These are phyloP conservation scores for Mythimna ferrago DNA, from an alignment of 2,888 invertebrate species.

Conservation along the genomic window DNA sequence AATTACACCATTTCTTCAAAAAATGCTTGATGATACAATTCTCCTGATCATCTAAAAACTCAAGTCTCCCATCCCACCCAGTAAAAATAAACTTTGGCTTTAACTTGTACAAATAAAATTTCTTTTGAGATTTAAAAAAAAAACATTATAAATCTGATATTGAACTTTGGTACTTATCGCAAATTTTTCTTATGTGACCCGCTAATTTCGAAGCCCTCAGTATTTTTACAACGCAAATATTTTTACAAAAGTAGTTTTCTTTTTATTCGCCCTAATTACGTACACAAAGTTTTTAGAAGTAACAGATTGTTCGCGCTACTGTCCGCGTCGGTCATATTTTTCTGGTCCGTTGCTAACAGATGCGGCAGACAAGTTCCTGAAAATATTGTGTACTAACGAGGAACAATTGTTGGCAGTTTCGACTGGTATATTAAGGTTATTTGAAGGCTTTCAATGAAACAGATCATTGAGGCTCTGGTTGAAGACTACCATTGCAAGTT, in stretches of 20 bases:
- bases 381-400: constrained; percentile 39
- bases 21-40: no score
- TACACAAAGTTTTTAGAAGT: constrained; percentile 52
- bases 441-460: background rate
- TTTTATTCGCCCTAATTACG: constrained; percentile 47
- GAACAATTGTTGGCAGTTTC: constrained; percentile 20
- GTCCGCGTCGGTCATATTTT: constrained; percentile 49
- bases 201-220: no score
- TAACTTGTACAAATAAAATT: no score
- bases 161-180: no score
- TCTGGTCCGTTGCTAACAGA: constrained; percentile 47
- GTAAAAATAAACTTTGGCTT: no score
- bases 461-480: background rate
- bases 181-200: no score
- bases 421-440: background rate
- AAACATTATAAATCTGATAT: no score
- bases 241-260: constrained; percentile 16
- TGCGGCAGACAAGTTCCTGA: constrained; percentile 45
- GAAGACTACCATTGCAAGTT: no score
- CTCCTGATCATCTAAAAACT: no score
- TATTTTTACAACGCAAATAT: constrained; percentile 13
- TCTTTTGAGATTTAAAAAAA: no score
- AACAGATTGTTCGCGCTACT: constrained; percentile 52
- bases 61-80: no score
- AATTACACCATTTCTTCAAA: no score